Evolutionary conservation across 2,113 vertebrate genomes (phyloP).

Genomic region (Paralichthys olivaceus): DNA sequence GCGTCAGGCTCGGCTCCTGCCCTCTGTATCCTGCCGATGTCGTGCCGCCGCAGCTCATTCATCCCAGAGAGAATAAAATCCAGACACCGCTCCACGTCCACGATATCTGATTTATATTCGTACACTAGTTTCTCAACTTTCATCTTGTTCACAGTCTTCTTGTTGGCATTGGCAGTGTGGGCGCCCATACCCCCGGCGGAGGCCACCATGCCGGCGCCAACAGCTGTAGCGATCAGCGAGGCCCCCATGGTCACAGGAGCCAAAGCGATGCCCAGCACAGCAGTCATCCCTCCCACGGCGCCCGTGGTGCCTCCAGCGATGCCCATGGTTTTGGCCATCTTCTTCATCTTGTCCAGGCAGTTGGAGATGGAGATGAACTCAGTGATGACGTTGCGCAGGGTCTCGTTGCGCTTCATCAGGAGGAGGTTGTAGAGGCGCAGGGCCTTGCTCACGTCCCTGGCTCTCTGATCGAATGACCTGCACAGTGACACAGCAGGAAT

Average conservation of each 20-base stretch:
- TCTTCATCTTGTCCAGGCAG: slow-evolving; percentile 67
- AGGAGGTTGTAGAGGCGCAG: slow-evolving; percentile 65
- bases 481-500: not conserved
- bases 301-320: slow-evolving; percentile 74
- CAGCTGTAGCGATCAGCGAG: slow-evolving; percentile 70
- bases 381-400: slow-evolving; percentile 50
- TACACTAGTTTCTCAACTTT: slow-evolving; percentile 62
- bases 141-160: slow-evolving; percentile 45
- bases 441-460: slow-evolving; percentile 48
- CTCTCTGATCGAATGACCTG: slow-evolving; percentile 64
- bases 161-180: slow-evolving; percentile 47
- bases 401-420: slow-evolving; percentile 56
- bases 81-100: slow-evolving; percentile 67
- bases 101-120: slow-evolving; percentile 41
- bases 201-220: slow-evolving; percentile 74
- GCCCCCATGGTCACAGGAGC: slow-evolving; percentile 75
- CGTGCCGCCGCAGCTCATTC: slow-evolving; percentile 64
- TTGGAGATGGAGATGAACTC: slow-evolving; percentile 57
- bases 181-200: slow-evolving; percentile 71
- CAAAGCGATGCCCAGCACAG: slow-evolving; percentile 71
- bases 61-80: slow-evolving; percentile 60
- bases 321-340: slow-evolving; percentile 60
- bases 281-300: slow-evolving; percentile 71
- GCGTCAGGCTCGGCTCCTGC: slow-evolving; percentile 29
- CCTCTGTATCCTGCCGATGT: slow-evolving; percentile 45